Evolutionary conservation across 1,140 invertebrate genomes (phyloP).

Genomic region (Bombus affinis): DNA sequence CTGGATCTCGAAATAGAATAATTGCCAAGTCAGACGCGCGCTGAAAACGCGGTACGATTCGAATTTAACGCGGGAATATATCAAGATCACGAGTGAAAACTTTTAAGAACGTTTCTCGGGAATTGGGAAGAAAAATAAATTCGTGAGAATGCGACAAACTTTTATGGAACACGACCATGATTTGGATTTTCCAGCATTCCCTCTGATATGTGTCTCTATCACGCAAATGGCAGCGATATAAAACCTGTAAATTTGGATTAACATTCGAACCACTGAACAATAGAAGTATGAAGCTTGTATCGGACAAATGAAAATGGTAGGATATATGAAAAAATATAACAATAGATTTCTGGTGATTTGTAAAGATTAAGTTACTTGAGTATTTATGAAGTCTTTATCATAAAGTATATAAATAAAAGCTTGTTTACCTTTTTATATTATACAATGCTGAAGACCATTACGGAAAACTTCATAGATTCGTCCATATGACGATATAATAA

Average conservation of each 20-base stretch:
- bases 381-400: not conserved
- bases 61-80: slow-evolving; percentile 44
- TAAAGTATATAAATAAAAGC: not conserved
- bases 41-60: not conserved
- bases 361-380: not conserved
- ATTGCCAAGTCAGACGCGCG: slow-evolving; percentile 47
- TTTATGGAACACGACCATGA: not conserved
- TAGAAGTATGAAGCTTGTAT: not conserved
- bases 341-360: not conserved
- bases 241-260: slow-evolving; percentile 1
- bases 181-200: slow-evolving; percentile 25
- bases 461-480: not conserved
- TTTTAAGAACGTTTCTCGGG: slow-evolving; percentile 42
- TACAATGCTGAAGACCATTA: not conserved
- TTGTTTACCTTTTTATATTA: not conserved
- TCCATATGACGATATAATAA: not conserved
- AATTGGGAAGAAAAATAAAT: not conserved
- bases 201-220: not conserved
- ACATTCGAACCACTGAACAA: not conserved
- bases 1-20: slow-evolving; percentile 42
- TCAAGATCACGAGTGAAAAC: slow-evolving; percentile 30
- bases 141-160: slow-evolving; percentile 27
- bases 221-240: not conserved
- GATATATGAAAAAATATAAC: too few species aligned
- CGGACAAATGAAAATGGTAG: not conserved